A percentile compares a stretch with the other conserved stretches of the same genome.
Evolutionary conservation across 2,113 vertebrate species (phyloP).

Genomic region (Pycnonotus jocosus): DNA sequence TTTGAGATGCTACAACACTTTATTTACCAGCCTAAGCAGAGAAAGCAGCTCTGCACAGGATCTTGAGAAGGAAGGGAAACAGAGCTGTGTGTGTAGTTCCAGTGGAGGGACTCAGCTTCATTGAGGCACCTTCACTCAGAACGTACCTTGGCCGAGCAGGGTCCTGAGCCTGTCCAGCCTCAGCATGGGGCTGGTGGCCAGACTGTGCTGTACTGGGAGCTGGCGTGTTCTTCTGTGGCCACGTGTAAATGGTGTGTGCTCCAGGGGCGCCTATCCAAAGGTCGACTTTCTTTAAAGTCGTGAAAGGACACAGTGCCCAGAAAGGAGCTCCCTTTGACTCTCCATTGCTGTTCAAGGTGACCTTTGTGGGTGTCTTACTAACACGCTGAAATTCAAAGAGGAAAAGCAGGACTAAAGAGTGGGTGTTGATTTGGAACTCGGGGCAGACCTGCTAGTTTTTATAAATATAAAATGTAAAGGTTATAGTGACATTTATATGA

Average conservation of each 20-base stretch:
- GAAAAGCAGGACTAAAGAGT: neutral
- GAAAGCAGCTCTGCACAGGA: neutral
- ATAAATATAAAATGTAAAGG: neutral
- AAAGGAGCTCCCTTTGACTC: neutral
- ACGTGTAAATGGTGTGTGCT: fast-evolving
- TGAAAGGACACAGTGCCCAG: neutral
- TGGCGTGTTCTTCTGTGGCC: neutral
- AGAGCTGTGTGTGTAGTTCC: neutral
- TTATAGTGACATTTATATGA: neutral
- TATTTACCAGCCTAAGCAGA: neutral
- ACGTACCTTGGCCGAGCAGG: neutral
- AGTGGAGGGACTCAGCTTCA: neutral
- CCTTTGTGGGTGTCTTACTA: neutral
- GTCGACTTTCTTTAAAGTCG: neutral
- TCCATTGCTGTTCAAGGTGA: neutral
- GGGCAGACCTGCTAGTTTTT: neutral
- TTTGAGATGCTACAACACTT: neutral
- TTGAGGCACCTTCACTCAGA: neutral
- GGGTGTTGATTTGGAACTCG: neutral
- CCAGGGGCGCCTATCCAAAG: neutral
- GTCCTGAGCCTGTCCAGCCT: neutral
- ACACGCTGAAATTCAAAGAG: neutral
- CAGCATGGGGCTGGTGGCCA: neutral
- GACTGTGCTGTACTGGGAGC: neutral
- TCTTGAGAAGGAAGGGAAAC: neutral